A percentile compares a stretch with the other conserved stretches of the same genome.
Evolutionary conservation across 1,140 invertebrate species (phyloP).

Genomic region (Thaumatotibia leucotreta): DNA sequence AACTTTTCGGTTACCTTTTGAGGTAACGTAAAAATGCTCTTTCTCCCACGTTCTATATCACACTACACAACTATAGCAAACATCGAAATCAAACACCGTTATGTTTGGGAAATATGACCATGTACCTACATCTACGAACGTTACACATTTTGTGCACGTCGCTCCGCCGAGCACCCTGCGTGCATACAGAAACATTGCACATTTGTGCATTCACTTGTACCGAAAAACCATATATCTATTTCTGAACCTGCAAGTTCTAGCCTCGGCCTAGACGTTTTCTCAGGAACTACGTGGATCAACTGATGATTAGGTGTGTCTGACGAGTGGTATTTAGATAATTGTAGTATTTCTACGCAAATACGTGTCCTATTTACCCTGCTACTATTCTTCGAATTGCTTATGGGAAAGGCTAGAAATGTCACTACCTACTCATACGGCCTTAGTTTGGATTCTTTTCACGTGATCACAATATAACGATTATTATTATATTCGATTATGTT

Average conservation of each 20-base stretch:
- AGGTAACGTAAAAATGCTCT: too few relatives aligned
- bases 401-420: not conserved
- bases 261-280: not conserved
- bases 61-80: not conserved
- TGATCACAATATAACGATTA: not conserved
- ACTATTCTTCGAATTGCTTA: not conserved
- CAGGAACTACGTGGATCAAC: conserved; percentile 15
- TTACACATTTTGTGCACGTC: conserved; percentile 31
- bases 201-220: conserved; percentile 31
- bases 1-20: too few relatives aligned
- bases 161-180: not conserved
- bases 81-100: not conserved
- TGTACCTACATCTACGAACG: not conserved
- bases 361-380: not conserved
- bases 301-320: not conserved
- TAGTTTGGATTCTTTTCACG: not conserved
- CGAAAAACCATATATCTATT: conserved; percentile 32
- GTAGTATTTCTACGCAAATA: not conserved
- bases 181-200: conserved; percentile 31
- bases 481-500: too few relatives aligned
- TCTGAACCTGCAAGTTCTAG: conserved; percentile 19
- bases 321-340: not conserved
- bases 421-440: not conserved
- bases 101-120: not conserved
- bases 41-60: too few relatives aligned